Evolutionary conservation across 2,888 invertebrate genomes (phyloP).

Genomic region (Pollenia angustigena): DNA sequence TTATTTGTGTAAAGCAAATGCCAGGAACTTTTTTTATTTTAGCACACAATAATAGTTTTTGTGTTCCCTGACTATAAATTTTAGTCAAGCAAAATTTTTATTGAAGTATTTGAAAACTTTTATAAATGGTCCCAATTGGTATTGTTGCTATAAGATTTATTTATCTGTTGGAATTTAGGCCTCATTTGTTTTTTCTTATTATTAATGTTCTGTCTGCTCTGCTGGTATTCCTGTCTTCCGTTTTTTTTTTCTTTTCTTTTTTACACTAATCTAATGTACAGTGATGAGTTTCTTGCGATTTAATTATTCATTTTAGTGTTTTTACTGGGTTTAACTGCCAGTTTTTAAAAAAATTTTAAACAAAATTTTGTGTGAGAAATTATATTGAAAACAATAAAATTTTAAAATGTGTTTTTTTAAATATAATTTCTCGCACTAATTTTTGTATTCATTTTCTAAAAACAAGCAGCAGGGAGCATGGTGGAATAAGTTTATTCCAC

Average conservation of each 20-base stretch:
- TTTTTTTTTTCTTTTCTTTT: background rate
- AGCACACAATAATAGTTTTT: slow-evolving; percentile 46
- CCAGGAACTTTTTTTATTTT: slow-evolving; percentile 58
- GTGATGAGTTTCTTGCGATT: background rate
- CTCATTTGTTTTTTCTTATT: slow-evolving; percentile 64
- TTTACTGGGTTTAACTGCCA: too few species aligned
- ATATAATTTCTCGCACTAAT: too few species aligned
- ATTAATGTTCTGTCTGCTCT: slow-evolving; percentile 33
- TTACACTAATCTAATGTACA: slow-evolving; percentile 25
- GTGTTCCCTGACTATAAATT: background rate
- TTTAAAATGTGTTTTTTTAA: too few species aligned
- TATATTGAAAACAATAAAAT: too few species aligned
- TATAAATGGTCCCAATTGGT: slow-evolving; percentile 55
- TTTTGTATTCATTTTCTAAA: too few species aligned
- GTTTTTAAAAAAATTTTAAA: too few species aligned
- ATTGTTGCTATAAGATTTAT: slow-evolving; percentile 65
- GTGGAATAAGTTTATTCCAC: too few species aligned
- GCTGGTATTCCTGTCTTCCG: slow-evolving; percentile 52
- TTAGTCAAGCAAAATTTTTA: slow-evolving; percentile 6
- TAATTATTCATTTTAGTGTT: background rate
- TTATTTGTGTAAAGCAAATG: slow-evolving; percentile 28
- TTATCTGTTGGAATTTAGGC: slow-evolving; percentile 68
- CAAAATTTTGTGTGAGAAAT: too few species aligned
- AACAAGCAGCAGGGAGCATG: too few species aligned
- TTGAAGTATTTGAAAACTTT: background rate